A percentile compares a stretch with the other conserved stretches of the same genome.
phyloP scores from a whole-genome alignment of 2,797 vertebrate species.

The Eupleurogrammus muticus region DNA sequence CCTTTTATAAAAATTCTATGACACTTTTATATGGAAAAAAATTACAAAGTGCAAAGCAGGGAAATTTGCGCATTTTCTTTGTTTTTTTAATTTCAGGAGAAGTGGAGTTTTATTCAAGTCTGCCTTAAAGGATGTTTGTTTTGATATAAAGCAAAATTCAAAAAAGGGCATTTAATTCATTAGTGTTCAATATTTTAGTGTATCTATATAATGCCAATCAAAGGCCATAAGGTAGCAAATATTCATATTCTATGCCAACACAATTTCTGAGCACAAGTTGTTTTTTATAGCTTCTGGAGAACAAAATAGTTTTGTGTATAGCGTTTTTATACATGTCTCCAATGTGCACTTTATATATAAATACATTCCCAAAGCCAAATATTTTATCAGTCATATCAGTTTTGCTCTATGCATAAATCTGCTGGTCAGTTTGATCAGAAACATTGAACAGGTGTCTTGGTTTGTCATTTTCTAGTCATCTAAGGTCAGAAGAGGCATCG shows the following conservation, averaged over 20 bases:
- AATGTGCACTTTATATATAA: conserved; percentile 81
- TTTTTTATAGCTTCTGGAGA: conserved; percentile 59
- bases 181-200: conserved; percentile 11
- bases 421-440: conserved; percentile 48
- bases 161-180: conserved; percentile 20
- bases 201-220: conserved; percentile 10
- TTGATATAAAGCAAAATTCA: conserved; percentile 1
- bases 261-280: conserved; percentile 39
- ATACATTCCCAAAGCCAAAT: conserved; percentile 62
- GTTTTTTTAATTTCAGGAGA: conserved; percentile 34
- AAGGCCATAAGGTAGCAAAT: conserved; percentile 26
- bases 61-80: conserved; percentile 55
- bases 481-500: conserved; percentile 19
- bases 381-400: conserved; percentile 34
- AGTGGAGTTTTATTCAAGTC: conserved; percentile 42
- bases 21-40: conserved; percentile 61
- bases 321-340: conserved; percentile 70
- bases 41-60: conserved; percentile 69
- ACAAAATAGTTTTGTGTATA: conserved; percentile 60
- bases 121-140: conserved; percentile 1
- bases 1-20: conserved; percentile 54
- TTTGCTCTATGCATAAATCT: conserved; percentile 41
- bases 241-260: conserved; percentile 14
- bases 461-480: conserved; percentile 32
- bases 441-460: conserved; percentile 30